These are phyloP conservation scores for Tricholaema leucomelas DNA, from an alignment of 2,113 vertebrate species.

Conservation along the genomic window DNA sequence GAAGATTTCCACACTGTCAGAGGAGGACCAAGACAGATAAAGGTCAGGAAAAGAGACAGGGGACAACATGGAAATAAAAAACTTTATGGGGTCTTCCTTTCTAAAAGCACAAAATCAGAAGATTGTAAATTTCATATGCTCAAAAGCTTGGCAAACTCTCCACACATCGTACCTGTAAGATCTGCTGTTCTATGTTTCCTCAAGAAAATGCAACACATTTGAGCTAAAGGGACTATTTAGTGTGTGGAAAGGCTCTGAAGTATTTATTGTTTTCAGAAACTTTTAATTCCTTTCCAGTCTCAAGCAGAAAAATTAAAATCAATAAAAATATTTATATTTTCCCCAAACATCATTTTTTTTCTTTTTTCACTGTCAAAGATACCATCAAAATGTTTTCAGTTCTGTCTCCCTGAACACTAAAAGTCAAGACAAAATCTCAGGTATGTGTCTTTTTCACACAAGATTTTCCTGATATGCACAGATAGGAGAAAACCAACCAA, in stretches of 20 bases:
- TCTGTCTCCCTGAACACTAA: neutral
- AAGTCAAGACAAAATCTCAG: neutral
- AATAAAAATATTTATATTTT: conserved; percentile 39
- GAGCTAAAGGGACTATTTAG: neutral
- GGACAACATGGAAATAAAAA: neutral
- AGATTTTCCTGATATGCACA: neutral
- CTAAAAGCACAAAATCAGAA: neutral
- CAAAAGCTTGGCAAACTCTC: neutral
- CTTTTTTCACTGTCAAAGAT: neutral
- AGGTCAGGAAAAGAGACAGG: neutral
- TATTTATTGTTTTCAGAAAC: neutral
- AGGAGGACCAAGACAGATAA: neutral
- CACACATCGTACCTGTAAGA: neutral
- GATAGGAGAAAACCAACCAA: neutral
- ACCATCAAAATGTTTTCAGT: neutral
- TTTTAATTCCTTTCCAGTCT: neutral
- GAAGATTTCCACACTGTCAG: neutral
- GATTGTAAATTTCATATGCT: neutral
- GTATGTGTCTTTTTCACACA: neutral
- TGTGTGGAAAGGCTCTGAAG: accelerated
- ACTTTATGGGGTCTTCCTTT: neutral
- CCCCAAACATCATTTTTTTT: neutral
- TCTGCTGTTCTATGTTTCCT: neutral
- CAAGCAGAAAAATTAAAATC: neutral
- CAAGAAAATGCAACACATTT: accelerated